These are phyloP conservation scores for Prionace glauca DNA, from an alignment of 2,797 vertebrate genomes.

Conservation along the genomic window DNA sequence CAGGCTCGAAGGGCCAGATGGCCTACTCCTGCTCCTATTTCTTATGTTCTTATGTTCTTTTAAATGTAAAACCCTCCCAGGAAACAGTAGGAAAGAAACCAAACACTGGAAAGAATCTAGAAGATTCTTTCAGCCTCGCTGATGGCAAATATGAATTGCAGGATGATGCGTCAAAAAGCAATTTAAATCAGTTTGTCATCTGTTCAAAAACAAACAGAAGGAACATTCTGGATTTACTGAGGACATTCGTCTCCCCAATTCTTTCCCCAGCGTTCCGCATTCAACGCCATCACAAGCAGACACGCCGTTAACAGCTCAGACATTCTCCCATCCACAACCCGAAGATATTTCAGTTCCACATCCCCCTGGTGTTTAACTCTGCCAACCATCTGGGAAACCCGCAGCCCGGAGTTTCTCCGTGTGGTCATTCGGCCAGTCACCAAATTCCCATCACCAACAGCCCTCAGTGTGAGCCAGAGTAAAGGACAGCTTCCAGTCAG, in stretches of 20 bases:
- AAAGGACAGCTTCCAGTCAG: too few relatives aligned
- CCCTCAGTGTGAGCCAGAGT: too few relatives aligned
- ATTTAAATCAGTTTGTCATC: neutral
- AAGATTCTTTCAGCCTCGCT: neutral
- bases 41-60: too few relatives aligned
- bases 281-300: neutral
- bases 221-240: neutral
- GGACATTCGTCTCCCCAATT: neutral
- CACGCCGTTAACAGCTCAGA: neutral
- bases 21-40: too few relatives aligned
- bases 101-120: neutral
- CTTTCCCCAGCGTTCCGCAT: neutral
- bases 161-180: neutral
- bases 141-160: neutral
- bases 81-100: neutral
- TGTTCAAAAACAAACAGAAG: neutral
- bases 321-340: neutral
- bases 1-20: too few relatives aligned
- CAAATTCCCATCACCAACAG: too few relatives aligned
- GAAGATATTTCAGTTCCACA: neutral
- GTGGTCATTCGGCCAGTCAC: too few relatives aligned
- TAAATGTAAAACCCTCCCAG: neutral
- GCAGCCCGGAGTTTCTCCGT: too few relatives aligned
- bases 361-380: too few relatives aligned
- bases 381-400: too few relatives aligned